A percentile compares a stretch with the other conserved stretches of the same genome.
Conservation (phyloP, 2,888 invertebrate species). For the Thereva unica region DNA sequence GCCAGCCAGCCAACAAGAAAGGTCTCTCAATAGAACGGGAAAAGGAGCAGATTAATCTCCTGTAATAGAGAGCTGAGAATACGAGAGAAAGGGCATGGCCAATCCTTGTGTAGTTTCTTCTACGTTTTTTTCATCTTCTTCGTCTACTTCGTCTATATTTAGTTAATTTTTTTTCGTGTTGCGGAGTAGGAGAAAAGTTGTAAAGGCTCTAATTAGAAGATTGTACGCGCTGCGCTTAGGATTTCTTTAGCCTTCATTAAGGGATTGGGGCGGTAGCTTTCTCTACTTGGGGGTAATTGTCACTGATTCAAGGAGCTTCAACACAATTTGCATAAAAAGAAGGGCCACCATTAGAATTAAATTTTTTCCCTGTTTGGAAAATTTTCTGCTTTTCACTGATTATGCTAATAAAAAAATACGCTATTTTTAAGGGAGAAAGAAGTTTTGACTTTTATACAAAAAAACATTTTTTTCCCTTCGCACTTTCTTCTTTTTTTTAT, state of each 20-base stretch:
- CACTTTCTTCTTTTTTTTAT: no score
- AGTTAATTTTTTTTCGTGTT: not conserved
- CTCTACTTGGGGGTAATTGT: constrained; percentile 37
- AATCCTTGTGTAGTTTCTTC: no score
- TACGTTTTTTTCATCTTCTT: no score
- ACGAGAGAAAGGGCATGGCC: no score
- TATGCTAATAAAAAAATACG: constrained; percentile 27
- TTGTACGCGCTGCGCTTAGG: constrained; percentile 28
- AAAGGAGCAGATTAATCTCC: constrained; percentile 29
- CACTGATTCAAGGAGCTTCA: constrained; percentile 36
- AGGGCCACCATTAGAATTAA: constrained; percentile 40
- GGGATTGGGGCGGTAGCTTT: constrained; percentile 17
- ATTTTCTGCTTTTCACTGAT: constrained; percentile 34
- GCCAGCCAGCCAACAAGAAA: not conserved
- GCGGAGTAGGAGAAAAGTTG: constrained; percentile 34
- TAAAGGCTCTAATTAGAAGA: constrained; percentile 40
- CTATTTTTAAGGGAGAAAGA: constrained; percentile 4
- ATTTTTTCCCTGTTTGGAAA: constrained; percentile 27
- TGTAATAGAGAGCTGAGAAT: no score
- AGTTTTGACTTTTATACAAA: constrained; percentile 12
- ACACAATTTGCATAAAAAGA: constrained; percentile 40
- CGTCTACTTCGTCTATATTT: no score
- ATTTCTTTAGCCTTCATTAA: constrained; percentile 29
- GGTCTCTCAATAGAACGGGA: constrained; percentile 22
- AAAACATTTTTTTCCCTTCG: no score